Conservation (phyloP, 2,888 invertebrate species). For the Ichneumoninae sp. region DNA sequence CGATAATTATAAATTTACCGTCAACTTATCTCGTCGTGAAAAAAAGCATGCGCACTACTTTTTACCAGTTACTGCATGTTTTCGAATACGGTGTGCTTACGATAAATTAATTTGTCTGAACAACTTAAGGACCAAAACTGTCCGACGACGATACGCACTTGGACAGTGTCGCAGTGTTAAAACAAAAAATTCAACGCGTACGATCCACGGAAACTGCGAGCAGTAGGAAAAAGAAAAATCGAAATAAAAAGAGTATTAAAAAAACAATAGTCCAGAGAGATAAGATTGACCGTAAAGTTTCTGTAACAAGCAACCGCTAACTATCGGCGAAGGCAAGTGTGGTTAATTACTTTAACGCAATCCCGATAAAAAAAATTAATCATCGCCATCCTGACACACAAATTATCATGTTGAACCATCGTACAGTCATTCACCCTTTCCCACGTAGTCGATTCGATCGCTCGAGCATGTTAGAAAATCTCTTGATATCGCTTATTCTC, state of each 20-base stretch:
- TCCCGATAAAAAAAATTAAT: not conserved
- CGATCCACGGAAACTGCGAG: not conserved
- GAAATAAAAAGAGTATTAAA: constrained; percentile 20
- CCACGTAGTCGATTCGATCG: constrained; percentile 50
- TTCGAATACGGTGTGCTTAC: constrained; percentile 33
- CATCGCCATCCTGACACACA: constrained; percentile 26
- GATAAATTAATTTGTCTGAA: constrained; percentile 2
- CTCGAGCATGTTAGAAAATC: constrained; percentile 67
- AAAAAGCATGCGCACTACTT: constrained; percentile 44
- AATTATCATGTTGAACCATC: constrained; percentile 30
- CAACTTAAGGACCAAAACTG: not conserved
- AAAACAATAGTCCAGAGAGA: constrained; percentile 27
- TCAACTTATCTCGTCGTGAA: constrained; percentile 4
- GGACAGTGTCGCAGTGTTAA: not conserved
- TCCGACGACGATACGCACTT: not conserved
- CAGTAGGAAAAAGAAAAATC: constrained; percentile 9
- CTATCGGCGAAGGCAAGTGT: constrained; percentile 84
- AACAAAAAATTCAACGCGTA: not conserved
- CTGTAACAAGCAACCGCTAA: constrained; percentile 81
- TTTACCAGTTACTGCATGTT: constrained; percentile 49
- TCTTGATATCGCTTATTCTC: constrained; percentile 56
- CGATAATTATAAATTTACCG: not conserved
- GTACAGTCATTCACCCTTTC: constrained; percentile 24
- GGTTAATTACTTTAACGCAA: constrained; percentile 70
- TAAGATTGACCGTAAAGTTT: constrained; percentile 45